These are phyloP conservation scores for Clusia tigrina DNA, from an alignment of 2,888 invertebrate species.

Conservation along the genomic window DNA sequence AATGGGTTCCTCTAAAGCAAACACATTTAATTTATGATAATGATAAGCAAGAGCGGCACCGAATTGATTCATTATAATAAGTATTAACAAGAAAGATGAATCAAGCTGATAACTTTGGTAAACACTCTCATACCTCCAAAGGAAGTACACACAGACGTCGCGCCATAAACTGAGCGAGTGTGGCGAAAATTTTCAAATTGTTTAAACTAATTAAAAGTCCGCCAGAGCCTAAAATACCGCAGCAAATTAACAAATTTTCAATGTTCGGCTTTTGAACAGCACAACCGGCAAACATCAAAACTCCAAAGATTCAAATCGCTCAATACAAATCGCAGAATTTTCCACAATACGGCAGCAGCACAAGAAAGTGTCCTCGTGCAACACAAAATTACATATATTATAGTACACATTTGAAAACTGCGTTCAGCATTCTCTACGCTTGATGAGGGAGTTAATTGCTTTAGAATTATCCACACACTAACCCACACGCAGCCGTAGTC, in stretches of 20 bases:
- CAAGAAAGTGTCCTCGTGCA: constrained; percentile 4
- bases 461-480: constrained; percentile 52
- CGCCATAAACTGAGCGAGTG: too few species aligned
- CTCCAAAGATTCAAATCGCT: neutral
- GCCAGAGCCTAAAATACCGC: too few species aligned
- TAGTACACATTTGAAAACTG: neutral
- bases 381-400: too few species aligned
- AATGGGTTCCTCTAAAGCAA: constrained; percentile 14
- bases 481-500: too few species aligned
- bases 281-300: constrained; percentile 10
- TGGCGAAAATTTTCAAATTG: too few species aligned
- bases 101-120: neutral
- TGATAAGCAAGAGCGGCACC: constrained; percentile 12
- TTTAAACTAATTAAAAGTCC: too few species aligned
- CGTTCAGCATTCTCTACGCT: neutral
- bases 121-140: neutral
- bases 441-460: constrained; percentile 45
- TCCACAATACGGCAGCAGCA: neutral
- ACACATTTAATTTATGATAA: constrained; percentile 26
- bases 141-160: too few species aligned
- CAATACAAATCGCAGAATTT: constrained; percentile 19
- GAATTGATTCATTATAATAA: constrained; percentile 22
- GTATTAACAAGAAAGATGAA: constrained; percentile 20
- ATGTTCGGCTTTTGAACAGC: constrained; percentile 17
- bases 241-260: too few species aligned